Conservation (phyloP, 2,113 vertebrate species). For the Lutjanus erythropterus region DNA sequence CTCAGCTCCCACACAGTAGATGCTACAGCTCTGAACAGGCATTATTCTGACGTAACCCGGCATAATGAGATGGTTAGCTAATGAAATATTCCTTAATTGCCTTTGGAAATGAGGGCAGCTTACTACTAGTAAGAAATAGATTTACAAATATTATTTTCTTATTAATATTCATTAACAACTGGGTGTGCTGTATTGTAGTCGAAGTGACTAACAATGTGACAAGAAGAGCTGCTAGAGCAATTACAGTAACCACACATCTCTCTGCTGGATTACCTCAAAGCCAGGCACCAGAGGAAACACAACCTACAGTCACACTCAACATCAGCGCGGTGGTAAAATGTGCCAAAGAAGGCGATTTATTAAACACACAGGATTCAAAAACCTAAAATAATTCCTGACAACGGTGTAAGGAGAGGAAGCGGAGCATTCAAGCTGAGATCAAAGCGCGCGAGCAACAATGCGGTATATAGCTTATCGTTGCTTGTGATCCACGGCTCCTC, state of each 20-base stretch:
- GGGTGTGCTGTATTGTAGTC: not conserved
- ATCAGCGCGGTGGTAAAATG: constrained; percentile 20
- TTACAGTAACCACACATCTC: not conserved
- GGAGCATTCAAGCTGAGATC: constrained; percentile 70
- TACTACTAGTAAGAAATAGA: not conserved
- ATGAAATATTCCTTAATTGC: not conserved
- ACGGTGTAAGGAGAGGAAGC: constrained; percentile 46
- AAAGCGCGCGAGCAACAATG: constrained; percentile 68
- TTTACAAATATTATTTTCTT: not conserved
- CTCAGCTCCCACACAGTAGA: not conserved
- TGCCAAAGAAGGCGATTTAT: constrained; percentile 54
- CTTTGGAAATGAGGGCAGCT: not conserved
- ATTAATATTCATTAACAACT: constrained; percentile 36
- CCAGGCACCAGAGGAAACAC: constrained; percentile 26
- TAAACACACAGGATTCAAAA: constrained; percentile 66
- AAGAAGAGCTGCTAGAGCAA: not conserved
- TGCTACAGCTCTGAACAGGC: not conserved
- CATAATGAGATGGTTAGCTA: not conserved
- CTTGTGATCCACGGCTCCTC: constrained; percentile 60
- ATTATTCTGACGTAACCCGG: too few relatives aligned
- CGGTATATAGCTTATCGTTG: constrained; percentile 47
- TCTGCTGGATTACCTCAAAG: constrained; percentile 36
- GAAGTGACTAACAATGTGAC: constrained; percentile 10
- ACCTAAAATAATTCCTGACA: constrained; percentile 65
- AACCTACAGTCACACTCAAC: constrained; percentile 10